Percentiles rank a stretch among this genome's conserved stretches.
Conservation (phyloP, 2,113 vertebrate species). For the Urocolius indicus region DNA sequence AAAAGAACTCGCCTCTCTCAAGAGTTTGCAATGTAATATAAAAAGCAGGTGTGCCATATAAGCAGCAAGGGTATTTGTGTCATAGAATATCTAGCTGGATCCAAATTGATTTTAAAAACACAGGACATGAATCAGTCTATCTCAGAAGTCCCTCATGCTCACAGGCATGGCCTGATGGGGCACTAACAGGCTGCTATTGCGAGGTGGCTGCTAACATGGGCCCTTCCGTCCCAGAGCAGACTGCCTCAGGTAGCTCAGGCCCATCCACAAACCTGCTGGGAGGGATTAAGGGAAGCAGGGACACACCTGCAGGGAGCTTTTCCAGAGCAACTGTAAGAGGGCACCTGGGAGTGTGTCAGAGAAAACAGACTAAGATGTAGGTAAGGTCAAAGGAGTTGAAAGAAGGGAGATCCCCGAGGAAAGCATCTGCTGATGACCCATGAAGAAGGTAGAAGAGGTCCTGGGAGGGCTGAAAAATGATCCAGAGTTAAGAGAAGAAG, state of each 20-base stretch:
- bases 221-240: not conserved
- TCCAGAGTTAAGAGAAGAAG: not conserved
- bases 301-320: not conserved
- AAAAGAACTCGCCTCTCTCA: not conserved
- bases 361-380: not conserved
- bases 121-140: not conserved
- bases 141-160: not conserved
- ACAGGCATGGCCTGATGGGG: fast-evolving
- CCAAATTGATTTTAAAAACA: not conserved
- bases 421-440: not conserved
- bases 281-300: not conserved
- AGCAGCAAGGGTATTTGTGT: not conserved
- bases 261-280: not conserved
- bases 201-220: fast-evolving
- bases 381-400: not conserved
- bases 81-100: not conserved
- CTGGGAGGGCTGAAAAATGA: not conserved
- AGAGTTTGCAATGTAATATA: not conserved
- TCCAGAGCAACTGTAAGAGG: not conserved
- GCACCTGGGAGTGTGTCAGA: not conserved
- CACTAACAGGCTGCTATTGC: not conserved
- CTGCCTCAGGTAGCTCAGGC: not conserved
- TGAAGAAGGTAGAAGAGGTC: not conserved
- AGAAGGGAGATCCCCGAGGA: not conserved
- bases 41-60: not conserved